Percentiles rank a stretch among this genome's conserved stretches.
These are phyloP conservation scores for Guaruba guarouba DNA, from an alignment of 2,113 vertebrate species.

Conservation along the genomic window DNA sequence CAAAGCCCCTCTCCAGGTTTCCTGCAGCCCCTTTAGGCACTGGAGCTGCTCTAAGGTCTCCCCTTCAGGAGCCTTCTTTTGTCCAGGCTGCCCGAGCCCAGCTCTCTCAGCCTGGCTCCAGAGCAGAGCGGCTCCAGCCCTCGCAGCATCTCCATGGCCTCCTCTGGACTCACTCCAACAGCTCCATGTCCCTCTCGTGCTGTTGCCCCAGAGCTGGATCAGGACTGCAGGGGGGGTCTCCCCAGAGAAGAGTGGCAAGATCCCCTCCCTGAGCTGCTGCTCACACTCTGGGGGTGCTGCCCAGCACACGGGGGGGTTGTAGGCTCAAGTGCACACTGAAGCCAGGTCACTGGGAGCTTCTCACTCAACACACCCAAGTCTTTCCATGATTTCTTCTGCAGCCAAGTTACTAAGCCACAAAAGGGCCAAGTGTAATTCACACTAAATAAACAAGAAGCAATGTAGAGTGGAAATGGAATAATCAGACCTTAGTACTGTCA, in stretches of 20 bases:
- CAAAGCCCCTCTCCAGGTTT: too few species aligned
- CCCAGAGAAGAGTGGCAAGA: not conserved
- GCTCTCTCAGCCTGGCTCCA: too few species aligned
- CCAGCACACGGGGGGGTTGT: not conserved
- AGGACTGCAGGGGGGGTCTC: not conserved
- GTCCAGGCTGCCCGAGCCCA: too few species aligned
- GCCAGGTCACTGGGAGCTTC: not conserved
- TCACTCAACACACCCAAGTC: not conserved
- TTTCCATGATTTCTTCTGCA: not conserved
- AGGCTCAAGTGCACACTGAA: not conserved
- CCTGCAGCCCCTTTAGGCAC: too few species aligned
- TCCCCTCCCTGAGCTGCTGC: not conserved
- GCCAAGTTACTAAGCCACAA: not conserved
- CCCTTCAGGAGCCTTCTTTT: too few species aligned
- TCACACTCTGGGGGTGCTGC: not conserved
- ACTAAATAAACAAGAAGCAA: not conserved
- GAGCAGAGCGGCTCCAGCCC: too few species aligned
- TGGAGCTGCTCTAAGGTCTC: too few species aligned
- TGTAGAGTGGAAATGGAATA: not conserved
- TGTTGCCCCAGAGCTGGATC: not conserved
- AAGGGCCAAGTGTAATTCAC: not conserved
- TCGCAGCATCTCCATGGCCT: too few species aligned
- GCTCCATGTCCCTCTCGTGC: not conserved
- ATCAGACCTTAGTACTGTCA: not conserved
- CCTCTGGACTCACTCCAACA: not conserved